These are phyloP conservation scores for Adelosebastes latens DNA, from an alignment of 2,797 vertebrate species.

Conservation along the genomic window DNA sequence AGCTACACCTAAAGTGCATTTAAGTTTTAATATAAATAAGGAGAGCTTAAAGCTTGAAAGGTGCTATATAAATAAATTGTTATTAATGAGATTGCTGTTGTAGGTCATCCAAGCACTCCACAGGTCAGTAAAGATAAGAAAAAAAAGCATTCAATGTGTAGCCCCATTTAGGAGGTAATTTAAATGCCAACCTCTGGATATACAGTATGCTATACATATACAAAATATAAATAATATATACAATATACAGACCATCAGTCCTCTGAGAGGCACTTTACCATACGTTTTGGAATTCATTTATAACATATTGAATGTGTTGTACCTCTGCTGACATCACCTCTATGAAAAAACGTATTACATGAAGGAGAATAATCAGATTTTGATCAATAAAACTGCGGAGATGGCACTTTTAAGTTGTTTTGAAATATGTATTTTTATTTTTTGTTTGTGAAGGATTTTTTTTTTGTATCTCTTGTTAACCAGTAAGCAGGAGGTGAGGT, in stretches of 20 bases:
- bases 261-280: background rate
- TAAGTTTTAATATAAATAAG: background rate
- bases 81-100: background rate
- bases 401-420: background rate
- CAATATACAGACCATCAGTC: background rate
- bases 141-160: background rate
- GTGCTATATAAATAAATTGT: no score
- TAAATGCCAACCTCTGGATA: background rate
- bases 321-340: background rate
- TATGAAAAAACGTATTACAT: background rate
- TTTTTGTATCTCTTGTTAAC: background rate
- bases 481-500: background rate
- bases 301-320: background rate
- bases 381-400: slow-evolving; percentile 1
- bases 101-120: background rate
- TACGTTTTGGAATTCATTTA: background rate
- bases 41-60: background rate
- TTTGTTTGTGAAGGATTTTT: background rate
- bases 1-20: background rate
- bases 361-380: background rate
- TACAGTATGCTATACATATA: background rate
- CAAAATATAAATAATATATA: background rate
- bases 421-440: background rate
- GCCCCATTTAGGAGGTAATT: background rate
- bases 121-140: background rate